phyloP scores from a whole-genome alignment of 2,113 vertebrate species.

The Genyomyrus donnyi region DNA sequence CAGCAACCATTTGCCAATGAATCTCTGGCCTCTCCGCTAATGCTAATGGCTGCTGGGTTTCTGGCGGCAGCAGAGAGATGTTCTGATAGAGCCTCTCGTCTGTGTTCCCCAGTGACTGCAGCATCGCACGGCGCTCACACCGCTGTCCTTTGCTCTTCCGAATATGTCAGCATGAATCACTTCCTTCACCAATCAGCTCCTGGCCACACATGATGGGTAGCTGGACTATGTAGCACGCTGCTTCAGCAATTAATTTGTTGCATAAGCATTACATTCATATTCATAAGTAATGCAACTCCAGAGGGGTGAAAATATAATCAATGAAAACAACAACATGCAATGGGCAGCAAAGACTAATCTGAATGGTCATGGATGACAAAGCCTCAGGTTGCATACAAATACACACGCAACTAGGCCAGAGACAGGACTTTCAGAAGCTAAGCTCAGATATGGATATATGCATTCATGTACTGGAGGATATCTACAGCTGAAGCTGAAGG shows the following conservation, averaged over 20 bases:
- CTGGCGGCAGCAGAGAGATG: not conserved
- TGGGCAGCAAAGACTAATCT: not conserved
- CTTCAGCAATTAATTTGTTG: not conserved
- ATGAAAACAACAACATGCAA: slow-evolving; percentile 24
- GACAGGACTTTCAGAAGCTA: not conserved
- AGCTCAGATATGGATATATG: not conserved
- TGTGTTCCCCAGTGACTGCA: not conserved
- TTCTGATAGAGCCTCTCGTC: not conserved
- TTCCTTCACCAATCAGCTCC: not conserved
- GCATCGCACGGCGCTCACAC: not conserved
- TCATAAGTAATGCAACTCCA: not conserved
- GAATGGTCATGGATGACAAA: not conserved
- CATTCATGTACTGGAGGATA: not conserved
- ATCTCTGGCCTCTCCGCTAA: not conserved
- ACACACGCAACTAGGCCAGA: not conserved
- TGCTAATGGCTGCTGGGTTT: not conserved
- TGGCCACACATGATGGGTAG: not conserved
- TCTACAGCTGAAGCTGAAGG: not conserved
- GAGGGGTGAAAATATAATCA: not conserved
- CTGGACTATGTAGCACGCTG: not conserved
- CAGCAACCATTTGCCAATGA: not conserved
- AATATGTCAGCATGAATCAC: not conserved
- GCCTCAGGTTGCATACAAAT: no score
- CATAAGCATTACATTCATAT: not conserved
- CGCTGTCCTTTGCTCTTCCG: not conserved